These are phyloP conservation scores for Gastracanthus pulcherrimus DNA, from an alignment of 2,888 invertebrate species.

Conservation along the genomic window DNA sequence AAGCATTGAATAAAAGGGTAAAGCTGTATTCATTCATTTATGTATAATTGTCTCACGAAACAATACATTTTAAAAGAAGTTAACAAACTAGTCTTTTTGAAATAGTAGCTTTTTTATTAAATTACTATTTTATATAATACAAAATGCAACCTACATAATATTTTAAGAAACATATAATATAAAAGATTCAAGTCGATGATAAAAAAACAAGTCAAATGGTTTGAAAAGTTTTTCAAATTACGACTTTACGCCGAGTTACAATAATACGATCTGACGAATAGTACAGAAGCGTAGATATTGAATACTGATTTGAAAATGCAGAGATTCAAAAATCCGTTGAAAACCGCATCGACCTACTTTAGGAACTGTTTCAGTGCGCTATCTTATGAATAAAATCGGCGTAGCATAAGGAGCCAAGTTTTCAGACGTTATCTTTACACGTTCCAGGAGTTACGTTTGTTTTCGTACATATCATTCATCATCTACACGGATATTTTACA, in stretches of 20 bases:
- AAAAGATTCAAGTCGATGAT: no score
- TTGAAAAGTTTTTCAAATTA: background rate
- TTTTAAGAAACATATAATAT: no score
- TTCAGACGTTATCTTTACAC: background rate
- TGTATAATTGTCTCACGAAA: no score
- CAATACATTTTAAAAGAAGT: no score
- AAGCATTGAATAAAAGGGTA: no score
- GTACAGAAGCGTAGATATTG: background rate
- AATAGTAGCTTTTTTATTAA: no score
- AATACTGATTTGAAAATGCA: background rate
- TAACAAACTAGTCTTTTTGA: no score
- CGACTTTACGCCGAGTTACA: background rate
- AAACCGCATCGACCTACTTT: slow-evolving; percentile 7
- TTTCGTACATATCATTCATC: background rate
- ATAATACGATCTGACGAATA: background rate
- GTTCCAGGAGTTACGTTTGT: background rate
- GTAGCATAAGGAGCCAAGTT: slow-evolving; percentile 19
- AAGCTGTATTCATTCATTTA: no score
- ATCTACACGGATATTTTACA: background rate
- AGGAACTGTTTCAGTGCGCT: background rate
- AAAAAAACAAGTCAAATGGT: no score
- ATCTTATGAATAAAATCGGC: slow-evolving; percentile 18
- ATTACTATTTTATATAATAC: no score
- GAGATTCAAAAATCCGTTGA: background rate
- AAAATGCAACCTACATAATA: no score